phyloP scores from a whole-genome alignment of 2,113 vertebrate genomes.

The Protomyctophum bolini region DNA sequence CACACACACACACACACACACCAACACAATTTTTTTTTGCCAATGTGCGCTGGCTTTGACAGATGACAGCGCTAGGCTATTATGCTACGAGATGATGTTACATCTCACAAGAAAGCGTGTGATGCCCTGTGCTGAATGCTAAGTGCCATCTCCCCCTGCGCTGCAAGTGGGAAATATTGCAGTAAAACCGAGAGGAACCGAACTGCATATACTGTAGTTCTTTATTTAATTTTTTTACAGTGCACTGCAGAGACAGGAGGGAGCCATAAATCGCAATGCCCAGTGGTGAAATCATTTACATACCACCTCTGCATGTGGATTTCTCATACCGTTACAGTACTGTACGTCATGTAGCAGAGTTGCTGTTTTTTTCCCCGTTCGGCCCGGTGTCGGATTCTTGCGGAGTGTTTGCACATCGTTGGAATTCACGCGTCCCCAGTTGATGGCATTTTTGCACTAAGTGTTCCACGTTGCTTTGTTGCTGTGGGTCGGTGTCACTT shows the following conservation, averaged over 20 bases:
- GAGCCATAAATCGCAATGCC: conserved; percentile 19
- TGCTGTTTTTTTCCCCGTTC: conserved; percentile 24
- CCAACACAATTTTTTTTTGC: background rate
- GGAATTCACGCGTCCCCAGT: conserved; percentile 58
- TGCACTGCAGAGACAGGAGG: too few relatives aligned
- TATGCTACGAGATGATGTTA: conserved; percentile 1
- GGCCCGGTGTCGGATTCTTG: conserved; percentile 34
- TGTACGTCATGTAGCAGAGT: conserved; percentile 39
- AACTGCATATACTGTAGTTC: too few relatives aligned
- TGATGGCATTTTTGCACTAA: conserved; percentile 58
- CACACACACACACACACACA: too few relatives aligned
- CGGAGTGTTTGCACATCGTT: conserved; percentile 54
- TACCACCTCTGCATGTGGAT: conserved; percentile 22
- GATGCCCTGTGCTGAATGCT: background rate
- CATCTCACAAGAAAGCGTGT: conserved; percentile 5
- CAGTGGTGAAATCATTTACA: conserved; percentile 33
- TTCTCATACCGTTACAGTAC: conserved; percentile 17
- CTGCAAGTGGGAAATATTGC: conserved; percentile 2
- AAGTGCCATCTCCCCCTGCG: conserved; percentile 22
- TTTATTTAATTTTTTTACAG: too few relatives aligned
- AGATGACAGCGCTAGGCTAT: background rate
- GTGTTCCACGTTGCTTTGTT: conserved; percentile 45
- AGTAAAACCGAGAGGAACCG: background rate
- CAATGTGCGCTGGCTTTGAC: conserved; percentile 8
- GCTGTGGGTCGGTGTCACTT: conserved; percentile 35